Base-by-base conservation (phyloP, 2,113 vertebrate genomes). In the Phalacrocorax carbo region DNA sequence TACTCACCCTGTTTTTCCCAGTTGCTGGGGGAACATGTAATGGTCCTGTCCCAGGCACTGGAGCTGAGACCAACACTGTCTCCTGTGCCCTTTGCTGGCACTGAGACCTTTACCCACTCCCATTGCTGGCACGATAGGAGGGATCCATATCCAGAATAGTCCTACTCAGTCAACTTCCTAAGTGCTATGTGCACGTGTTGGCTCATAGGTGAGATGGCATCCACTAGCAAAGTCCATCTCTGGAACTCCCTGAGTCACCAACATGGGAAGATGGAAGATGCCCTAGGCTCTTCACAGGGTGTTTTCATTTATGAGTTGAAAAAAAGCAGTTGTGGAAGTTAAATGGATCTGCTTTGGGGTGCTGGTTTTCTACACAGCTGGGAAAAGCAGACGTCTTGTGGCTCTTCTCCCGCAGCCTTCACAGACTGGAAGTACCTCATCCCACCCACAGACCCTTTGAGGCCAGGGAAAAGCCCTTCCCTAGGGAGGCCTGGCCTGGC, bases 11-110 rank as follows among this genome's bases (percentile, higher is more conserved):
- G 6, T 61, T 91, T 91, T 4, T 40, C 13, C 8, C n/a, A 34
- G 15, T 3, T 65, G 29, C 11, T 77, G 17, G 44, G 8, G 25
- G 21, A 20, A 61, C 5, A 19, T 0, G 0, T 29, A 21, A 8
- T 2, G 6, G 14, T 54, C 19, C 57, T 48, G 13, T 49, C 16
- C 14, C 9, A 21, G 34, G 2, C 1, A 7, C 20, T 81, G 40
- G 21, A 70, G 34, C 29, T 26, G 18, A 54, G 38, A 32, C 17
- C 6, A 3, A 19, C 9, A 1, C 25, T 70, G n/a, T 62, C 22
- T 30, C 13, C 21, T 36, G 18, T 0, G 1, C 13, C 3, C 22
- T 72, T 89, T 65, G 9, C 29, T 52, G 46, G 25, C 40, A 48
- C 3, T 1, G 1, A 48, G 11, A 55, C 20, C 7, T 4, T 66